These are phyloP conservation scores for Callocephalon fimbriatum DNA, from an alignment of 2,113 vertebrate genomes.

Conservation along the genomic window DNA sequence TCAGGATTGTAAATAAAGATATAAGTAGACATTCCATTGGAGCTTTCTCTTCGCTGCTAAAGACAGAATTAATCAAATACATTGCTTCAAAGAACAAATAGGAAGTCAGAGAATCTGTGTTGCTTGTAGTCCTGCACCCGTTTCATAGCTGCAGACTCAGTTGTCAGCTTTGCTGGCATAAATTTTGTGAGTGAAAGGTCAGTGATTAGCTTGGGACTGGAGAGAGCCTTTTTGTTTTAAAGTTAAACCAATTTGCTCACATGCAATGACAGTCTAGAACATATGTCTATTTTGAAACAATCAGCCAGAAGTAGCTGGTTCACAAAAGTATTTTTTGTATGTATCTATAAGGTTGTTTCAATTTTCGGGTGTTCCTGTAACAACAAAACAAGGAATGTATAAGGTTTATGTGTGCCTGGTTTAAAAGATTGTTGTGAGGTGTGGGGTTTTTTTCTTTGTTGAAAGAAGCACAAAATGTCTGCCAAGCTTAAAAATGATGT, in stretches of 20 bases:
- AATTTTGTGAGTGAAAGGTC: background rate
- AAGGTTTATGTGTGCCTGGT: constrained; percentile 15
- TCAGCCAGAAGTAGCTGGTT: background rate
- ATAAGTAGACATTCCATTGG: background rate
- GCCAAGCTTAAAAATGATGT: constrained; percentile 73
- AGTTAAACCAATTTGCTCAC: background rate
- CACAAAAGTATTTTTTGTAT: background rate
- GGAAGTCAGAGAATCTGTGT: background rate
- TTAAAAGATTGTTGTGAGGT: constrained; percentile 32
- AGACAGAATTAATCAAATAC: background rate
- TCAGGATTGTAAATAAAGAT: background rate
- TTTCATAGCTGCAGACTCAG: background rate
- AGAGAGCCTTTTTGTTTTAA: background rate
- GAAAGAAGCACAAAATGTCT: constrained; percentile 75
- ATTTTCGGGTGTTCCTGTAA: constrained; percentile 12
- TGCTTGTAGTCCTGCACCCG: background rate
- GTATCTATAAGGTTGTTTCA: background rate
- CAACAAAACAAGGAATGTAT: constrained; percentile 21
- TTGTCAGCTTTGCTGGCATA: background rate
- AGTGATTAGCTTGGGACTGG: background rate
- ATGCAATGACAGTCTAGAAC: background rate
- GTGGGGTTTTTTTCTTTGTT: background rate
- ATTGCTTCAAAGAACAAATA: background rate
- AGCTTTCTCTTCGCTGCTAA: background rate
- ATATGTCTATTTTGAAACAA: background rate